Evolutionary conservation across 2,888 invertebrate genomes (phyloP).

Genomic region (Leptinotarsa peninsularis): DNA sequence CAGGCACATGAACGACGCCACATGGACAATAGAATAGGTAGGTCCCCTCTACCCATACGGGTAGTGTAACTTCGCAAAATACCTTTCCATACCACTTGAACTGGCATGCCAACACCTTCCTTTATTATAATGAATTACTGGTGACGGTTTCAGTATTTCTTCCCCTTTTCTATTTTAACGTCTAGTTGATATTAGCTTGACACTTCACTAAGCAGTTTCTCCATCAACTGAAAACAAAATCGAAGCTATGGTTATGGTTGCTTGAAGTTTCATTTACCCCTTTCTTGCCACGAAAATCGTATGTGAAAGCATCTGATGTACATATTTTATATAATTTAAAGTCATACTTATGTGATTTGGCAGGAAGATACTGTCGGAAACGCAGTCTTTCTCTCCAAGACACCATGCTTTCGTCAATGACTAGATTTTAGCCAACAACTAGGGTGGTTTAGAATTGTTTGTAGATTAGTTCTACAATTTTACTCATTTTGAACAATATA

Average conservation of each 20-base stretch:
- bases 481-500: no score
- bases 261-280: constrained; percentile 9
- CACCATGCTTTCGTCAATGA: no score
- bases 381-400: not conserved
- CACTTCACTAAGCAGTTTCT: constrained; percentile 27
- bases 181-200: constrained; percentile 29
- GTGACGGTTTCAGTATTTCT: constrained; percentile 37
- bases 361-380: constrained; percentile 24
- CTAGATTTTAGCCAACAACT: no score
- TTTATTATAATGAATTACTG: constrained; percentile 39
- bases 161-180: constrained; percentile 32
- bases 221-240: constrained; percentile 20
- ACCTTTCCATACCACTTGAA: constrained; percentile 23
- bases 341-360: constrained; percentile 31
- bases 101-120: constrained; percentile 32
- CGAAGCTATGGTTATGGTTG: constrained; percentile 23
- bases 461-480: no score
- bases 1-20: no score
- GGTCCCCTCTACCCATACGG: no score
- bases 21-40: no score
- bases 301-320: constrained; percentile 31
- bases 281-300: constrained; percentile 13
- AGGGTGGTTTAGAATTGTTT: no score
- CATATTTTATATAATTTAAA: constrained; percentile 30
- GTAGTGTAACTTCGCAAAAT: constrained; percentile 21